A percentile compares a stretch with the other conserved stretches of the same genome.
These are phyloP conservation scores for Hippocampus comes DNA, from an alignment of 2,113 vertebrate species.

Conservation along the genomic window DNA sequence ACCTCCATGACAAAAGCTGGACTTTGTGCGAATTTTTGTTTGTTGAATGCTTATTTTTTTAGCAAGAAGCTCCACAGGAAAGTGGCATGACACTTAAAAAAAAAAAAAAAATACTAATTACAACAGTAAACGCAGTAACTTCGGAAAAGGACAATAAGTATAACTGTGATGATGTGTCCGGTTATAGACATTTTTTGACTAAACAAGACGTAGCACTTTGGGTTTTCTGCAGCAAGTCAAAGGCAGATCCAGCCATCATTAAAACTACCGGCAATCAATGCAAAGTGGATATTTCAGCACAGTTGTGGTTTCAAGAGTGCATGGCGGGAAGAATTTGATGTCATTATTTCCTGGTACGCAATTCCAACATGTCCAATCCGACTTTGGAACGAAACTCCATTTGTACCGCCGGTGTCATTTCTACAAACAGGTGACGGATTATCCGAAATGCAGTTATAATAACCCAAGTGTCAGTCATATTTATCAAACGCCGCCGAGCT, in stretches of 20 bases:
- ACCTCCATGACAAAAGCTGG: too few species aligned
- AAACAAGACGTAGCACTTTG: too few species aligned
- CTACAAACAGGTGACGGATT: conserved; percentile 1
- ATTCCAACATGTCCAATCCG: neutral
- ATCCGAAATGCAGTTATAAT: neutral
- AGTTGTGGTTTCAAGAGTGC: neutral
- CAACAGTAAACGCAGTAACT: too few species aligned
- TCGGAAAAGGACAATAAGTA: too few species aligned
- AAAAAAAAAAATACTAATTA: too few species aligned
- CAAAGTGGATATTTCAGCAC: neutral
- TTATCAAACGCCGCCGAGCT: neutral
- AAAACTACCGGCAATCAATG: neutral
- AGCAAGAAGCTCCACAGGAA: too few species aligned
- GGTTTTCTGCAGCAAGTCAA: neutral
- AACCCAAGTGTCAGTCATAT: neutral
- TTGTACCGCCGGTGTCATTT: neutral
- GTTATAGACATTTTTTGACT: too few species aligned
- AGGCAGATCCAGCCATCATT: neutral
- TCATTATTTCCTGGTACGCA: neutral
- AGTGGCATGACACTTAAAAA: too few species aligned
- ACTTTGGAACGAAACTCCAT: neutral
- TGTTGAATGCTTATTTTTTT: too few species aligned
- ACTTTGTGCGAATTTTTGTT: too few species aligned
- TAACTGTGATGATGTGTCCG: too few species aligned
- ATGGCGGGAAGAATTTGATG: neutral